These are phyloP conservation scores for Symphodus melops DNA, from an alignment of 2,113 vertebrate genomes.

Conservation along the genomic window DNA sequence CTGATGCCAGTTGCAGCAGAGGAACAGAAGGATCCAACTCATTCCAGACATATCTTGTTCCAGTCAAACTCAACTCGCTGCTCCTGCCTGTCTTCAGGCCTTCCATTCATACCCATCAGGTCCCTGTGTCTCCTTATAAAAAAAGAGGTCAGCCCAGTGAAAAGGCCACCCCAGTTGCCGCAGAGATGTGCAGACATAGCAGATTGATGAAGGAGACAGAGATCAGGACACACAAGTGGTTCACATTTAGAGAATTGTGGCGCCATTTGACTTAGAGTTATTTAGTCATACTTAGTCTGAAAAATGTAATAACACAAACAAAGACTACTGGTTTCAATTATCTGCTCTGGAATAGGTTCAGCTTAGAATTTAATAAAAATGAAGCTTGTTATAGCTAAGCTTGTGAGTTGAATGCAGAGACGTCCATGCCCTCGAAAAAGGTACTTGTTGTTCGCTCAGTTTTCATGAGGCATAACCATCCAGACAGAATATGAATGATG, in stretches of 20 bases:
- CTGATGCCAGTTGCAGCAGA: constrained; percentile 53
- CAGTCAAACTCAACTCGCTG: constrained; percentile 62
- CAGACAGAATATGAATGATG: constrained; percentile 41
- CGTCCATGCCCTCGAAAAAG: constrained; percentile 1
- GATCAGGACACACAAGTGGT: constrained; percentile 47
- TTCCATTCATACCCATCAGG: constrained; percentile 18
- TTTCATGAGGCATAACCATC: constrained; percentile 21
- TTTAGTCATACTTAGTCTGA: constrained; percentile 49
- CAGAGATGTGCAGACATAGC: constrained; percentile 36
- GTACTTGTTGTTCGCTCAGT: background rate
- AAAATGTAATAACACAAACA: constrained; percentile 47
- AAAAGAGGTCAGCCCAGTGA: background rate
- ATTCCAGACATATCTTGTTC: constrained; percentile 31
- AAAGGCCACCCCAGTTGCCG: constrained; percentile 32
- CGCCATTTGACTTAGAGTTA: constrained; percentile 49
- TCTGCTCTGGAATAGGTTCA: constrained; percentile 24
- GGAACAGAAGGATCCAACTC: constrained; percentile 45
- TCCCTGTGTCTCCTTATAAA: background rate
- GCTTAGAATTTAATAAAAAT: background rate
- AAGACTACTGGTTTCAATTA: constrained; percentile 40
- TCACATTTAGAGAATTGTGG: constrained; percentile 27
- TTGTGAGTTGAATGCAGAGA: background rate
- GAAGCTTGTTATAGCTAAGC: background rate
- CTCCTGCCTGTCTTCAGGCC: constrained; percentile 19
- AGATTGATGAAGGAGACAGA: constrained; percentile 27